Evolutionary conservation across 2,888 invertebrate species (phyloP).

Genomic region (Gerosis bhagava): DNA sequence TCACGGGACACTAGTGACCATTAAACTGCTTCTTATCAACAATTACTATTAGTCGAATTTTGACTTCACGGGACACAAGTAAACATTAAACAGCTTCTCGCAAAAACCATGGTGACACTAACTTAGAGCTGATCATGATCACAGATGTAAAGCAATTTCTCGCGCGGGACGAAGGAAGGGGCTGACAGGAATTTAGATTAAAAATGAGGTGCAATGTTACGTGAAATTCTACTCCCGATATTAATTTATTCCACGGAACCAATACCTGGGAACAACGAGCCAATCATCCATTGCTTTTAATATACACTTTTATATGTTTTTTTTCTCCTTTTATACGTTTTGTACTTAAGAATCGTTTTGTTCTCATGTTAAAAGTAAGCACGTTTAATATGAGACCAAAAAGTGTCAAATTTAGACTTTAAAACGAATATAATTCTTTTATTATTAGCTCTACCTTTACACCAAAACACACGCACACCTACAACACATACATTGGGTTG

Average conservation of each 20-base stretch:
- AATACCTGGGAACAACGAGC: conserved; percentile 12
- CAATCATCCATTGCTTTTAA: conserved; percentile 2
- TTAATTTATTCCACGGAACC: conserved; percentile 37
- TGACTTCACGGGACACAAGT: background rate
- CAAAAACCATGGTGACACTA: background rate
- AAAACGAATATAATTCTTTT: too few relatives aligned
- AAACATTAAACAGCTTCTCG: background rate
- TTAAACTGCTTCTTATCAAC: too few relatives aligned
- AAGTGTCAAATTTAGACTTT: too few relatives aligned
- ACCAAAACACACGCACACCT: too few relatives aligned
- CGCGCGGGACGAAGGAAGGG: conserved; percentile 55
- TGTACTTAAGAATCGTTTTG: too few relatives aligned
- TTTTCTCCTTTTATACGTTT: background rate
- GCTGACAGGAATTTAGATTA: conserved; percentile 68
- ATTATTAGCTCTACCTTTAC: too few relatives aligned
- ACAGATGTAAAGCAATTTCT: conserved; percentile 49
- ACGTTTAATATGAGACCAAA: too few relatives aligned
- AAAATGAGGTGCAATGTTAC: conserved; percentile 69
- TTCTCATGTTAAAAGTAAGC: too few relatives aligned
- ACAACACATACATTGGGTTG: too few relatives aligned
- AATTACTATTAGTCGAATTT: too few relatives aligned
- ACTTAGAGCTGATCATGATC: conserved; percentile 40
- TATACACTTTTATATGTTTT: too few relatives aligned
- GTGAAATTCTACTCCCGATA: conserved; percentile 47
- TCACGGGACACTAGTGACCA: too few relatives aligned